Percentiles rank a stretch among this genome's conserved stretches.
Evolutionary conservation across 37 sponge, comb jelly and placozoan genomes (phyloP).

Genomic region (Aphrocallistes beatrix): DNA sequence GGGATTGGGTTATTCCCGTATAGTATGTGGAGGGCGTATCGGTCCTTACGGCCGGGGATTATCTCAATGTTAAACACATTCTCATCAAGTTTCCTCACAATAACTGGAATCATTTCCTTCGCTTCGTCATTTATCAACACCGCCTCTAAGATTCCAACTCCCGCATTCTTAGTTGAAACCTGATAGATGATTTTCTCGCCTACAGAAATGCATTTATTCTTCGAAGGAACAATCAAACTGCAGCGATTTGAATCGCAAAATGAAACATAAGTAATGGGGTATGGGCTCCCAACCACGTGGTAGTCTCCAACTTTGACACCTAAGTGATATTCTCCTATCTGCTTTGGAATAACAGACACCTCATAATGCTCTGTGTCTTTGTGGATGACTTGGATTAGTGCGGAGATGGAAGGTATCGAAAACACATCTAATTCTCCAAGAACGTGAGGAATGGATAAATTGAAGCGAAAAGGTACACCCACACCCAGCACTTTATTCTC

Average conservation of each 20-base stretch:
- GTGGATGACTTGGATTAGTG: background rate
- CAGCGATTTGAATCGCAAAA: slow-evolving; percentile 2
- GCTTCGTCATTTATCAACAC: background rate
- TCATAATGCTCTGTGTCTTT: background rate
- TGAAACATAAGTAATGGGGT: background rate
- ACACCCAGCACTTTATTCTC: slow-evolving; percentile 15
- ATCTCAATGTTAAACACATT: slow-evolving; percentile 11
- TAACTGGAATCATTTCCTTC: background rate
- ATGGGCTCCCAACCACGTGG: slow-evolving; percentile 15
- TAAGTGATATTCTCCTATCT: background rate
- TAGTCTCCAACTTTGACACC: slow-evolving; percentile 5
- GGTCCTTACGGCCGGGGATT: background rate
- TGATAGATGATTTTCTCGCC: background rate
- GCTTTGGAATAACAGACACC: background rate
- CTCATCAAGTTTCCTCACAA: background rate
- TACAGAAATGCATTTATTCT: background rate
- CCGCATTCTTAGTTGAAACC: slow-evolving; percentile 1
- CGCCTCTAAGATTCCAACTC: background rate
- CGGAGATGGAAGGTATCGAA: background rate
- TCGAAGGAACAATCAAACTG: slow-evolving; percentile 3
- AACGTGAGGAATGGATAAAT: background rate
- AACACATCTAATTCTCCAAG: slow-evolving; percentile 3
- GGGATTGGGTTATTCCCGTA: slow-evolving; percentile 10
- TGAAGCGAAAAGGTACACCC: background rate
- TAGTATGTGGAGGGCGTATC: background rate